Base-by-base conservation (phyloP, 1,140 invertebrate species). In the Zaprionus ghesquierei region DNA sequence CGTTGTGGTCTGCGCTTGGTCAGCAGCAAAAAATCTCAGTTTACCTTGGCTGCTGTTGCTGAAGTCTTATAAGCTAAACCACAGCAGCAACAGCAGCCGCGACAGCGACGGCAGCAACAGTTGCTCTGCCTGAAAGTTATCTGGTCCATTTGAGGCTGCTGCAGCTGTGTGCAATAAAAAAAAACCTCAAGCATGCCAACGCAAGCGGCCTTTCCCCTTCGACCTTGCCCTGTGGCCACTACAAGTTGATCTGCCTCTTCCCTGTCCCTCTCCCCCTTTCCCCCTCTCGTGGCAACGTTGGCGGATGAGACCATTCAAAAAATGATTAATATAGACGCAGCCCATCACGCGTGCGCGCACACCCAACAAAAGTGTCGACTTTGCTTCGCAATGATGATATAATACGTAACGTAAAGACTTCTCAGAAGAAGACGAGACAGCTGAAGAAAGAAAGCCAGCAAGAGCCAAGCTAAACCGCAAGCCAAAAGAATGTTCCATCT, bases 1-100 rank as follows among this genome's bases (percentile, higher is more conserved):
- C 25, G 25, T 44, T 79, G 64, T 49, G 63, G 62, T 69, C 62
- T 60, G 53, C 75, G 55, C 79, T 77, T 79, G 82, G 79, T 81
- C 75, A 79, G 79, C 65, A 72, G 41, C 35, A 46, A 46, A 59
- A 86, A 86, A 86, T 86, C 82, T 86, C 82, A 86, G 82, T 66
- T 86, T 86, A 86, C 82, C 84, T 82, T 78, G 75, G 46, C 46
- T 70, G 59, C 58, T 69, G 59, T 54, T 65, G 41, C 41, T 46
- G 84, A 89, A 89, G 84, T 89, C 84, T 80, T 89, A 89, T 89
- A 89, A 84, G 84, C 79, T 74, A 74, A 79, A 87, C 80, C 72
- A 79, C 77, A 79, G 76, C 75, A 58, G n/a, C 72, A 69, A n/a
- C 50, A 56, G 15, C 70, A 56, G 29, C 79, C 77, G 78, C 73